Base-by-base conservation (phyloP, 1,140 invertebrate genomes). In the Papilio helenus region DNA sequence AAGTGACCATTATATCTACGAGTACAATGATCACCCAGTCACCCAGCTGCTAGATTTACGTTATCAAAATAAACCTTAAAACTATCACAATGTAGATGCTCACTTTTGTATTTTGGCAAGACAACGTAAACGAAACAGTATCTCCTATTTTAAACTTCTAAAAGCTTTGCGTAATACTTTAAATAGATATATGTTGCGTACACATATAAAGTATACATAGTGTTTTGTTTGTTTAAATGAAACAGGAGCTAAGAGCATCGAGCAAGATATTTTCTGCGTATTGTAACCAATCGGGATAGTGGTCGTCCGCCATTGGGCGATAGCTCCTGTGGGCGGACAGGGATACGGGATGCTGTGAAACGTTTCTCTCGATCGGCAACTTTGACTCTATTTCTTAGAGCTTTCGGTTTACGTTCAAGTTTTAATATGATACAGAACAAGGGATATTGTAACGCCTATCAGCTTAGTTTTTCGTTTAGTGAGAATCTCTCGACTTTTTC, bases 271-370 rank as follows among this genome's bases (percentile, higher is more conserved):
- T 91, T 89, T 88, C 74, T 84, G 79, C 46, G 26, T 29, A 71
- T 79, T 92, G 91, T 92, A 92, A 89, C 92, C 92, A 93, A 93
- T 93, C 84, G 84, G 76, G 79, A 46, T 71, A 80, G 74, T 34
- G 20, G 68, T 10, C 49, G 44, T 34, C 34, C 81, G 79, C 81
- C 68, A 92, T 93, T 93, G 91, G 92, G 76, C 55, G 78, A 78
- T 68, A 79, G 44, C 44, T 77, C 34, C 18, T 72, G 79, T 76
- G 87, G 91, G 92, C 91, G 92, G 86, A 79, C 83, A 81, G 85
- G 84, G 81, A 87, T 84, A 74, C 83, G 84, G 86, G 90, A 91
- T 90, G 87, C 86, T 90, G 90, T 76, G 82, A 76, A 79, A 78
- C 72, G 68, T 85, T 81, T 29, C 23, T 26, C 61, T 29, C 61